Conservation (phyloP, 1,140 invertebrate genomes). For the Notospermus geniculatus region DNA sequence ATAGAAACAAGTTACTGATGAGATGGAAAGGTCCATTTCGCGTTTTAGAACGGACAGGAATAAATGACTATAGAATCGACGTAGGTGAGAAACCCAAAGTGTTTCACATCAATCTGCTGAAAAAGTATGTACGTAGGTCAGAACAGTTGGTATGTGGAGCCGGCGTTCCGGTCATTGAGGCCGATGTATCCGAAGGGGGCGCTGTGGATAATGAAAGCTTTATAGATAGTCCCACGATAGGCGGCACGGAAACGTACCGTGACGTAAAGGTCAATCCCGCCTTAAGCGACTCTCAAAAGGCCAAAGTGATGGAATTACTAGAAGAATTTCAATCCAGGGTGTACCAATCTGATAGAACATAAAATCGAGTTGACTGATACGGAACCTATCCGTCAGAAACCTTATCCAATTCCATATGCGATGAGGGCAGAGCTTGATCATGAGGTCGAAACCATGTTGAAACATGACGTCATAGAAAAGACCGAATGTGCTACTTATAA, state of each 20-base stretch:
- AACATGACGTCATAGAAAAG: constrained; percentile 44
- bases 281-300: neutral
- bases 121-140: constrained; percentile 10
- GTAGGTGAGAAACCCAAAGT: constrained; percentile 11
- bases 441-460: constrained; percentile 41
- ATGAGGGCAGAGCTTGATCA: constrained; percentile 40
- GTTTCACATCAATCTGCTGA: constrained; percentile 15
- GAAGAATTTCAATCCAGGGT: constrained; percentile 14
- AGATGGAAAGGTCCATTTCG: constrained; percentile 21
- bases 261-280: neutral
- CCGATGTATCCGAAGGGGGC: neutral
- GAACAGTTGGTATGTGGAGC: too few species aligned
- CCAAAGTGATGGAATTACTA: constrained; percentile 2
- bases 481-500: constrained; percentile 56
- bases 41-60: constrained; percentile 3
- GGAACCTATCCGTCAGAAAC: constrained; percentile 12
- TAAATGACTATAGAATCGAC: constrained; percentile 12
- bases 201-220: constrained; percentile 7
- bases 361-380: constrained; percentile 6
- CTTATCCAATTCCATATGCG: constrained; percentile 44
- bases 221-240: neutral
- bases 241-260: neutral
- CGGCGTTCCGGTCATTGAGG: too few species aligned
- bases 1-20: constrained; percentile 24
- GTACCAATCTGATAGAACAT: constrained; percentile 12